Percentiles rank a stretch among this genome's conserved stretches.
Evolutionary conservation across 2,113 vertebrate species (phyloP).

Genomic region (Zapornia atra): DNA sequence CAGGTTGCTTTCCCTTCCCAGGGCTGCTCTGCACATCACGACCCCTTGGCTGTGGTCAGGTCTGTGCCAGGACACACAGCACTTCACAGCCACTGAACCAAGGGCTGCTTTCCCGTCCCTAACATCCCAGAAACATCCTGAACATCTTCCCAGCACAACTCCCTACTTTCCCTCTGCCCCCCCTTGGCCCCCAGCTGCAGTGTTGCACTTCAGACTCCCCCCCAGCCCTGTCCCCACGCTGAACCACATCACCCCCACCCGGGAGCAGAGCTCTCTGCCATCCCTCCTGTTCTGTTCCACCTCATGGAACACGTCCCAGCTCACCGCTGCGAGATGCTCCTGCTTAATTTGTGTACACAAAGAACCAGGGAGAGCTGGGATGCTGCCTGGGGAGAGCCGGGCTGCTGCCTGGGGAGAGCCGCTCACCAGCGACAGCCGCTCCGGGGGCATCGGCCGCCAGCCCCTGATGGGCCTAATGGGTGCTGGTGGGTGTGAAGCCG

Average conservation of each 20-base stretch:
- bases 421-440: neutral
- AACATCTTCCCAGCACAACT: rapidly evolving
- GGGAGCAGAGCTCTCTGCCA: neutral
- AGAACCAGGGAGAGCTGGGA: rapidly evolving
- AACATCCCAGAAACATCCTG: neutral
- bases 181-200: neutral
- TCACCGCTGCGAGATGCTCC: neutral
- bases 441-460: neutral
- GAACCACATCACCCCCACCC: neutral
- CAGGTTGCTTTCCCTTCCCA: rapidly evolving
- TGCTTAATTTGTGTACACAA: neutral
- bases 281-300: neutral
- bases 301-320: neutral
- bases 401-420: neutral
- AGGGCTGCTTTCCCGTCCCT: neutral
- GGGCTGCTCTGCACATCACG: neutral
- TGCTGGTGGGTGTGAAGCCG: too few relatives aligned
- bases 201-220: neutral
- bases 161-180: neutral
- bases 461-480: neutral
- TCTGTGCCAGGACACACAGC: neutral
- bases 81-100: rapidly evolving
- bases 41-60: rapidly evolving
- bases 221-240: neutral
- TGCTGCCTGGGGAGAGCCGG: rapidly evolving